A percentile compares a stretch with the other conserved stretches of the same genome.
Evolutionary conservation across 2,888 invertebrate species (phyloP).

Genomic region (Acrobasis repandana): DNA sequence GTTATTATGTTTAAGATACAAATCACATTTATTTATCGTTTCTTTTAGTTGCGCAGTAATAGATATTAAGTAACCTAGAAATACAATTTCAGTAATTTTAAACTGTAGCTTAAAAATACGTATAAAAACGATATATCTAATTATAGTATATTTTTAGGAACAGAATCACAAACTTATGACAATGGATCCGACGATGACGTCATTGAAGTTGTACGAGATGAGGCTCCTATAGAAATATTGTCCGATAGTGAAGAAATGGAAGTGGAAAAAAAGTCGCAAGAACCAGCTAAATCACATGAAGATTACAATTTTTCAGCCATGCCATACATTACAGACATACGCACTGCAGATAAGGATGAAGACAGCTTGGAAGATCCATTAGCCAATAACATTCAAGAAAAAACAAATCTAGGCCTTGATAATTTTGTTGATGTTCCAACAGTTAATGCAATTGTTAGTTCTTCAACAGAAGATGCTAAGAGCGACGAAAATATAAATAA

Average conservation of each 20-base stretch:
- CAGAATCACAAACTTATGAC: constrained; percentile 42
- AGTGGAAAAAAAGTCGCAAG: constrained; percentile 42
- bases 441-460: constrained; percentile 29
- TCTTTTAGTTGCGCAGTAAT: no score
- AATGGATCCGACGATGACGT: constrained; percentile 72
- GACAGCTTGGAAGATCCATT: constrained; percentile 45
- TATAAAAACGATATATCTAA: constrained; percentile 26
- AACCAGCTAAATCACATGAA: constrained; percentile 28
- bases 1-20: no score
- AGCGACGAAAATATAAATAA: constrained; percentile 30
- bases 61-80: no score
- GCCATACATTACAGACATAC: constrained; percentile 38
- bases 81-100: no score
- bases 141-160: constrained; percentile 38
- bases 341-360: constrained; percentile 32
- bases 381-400: constrained; percentile 28
- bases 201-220: constrained; percentile 73
- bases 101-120: no score
- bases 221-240: constrained; percentile 73
- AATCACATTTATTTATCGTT: no score
- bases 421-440: constrained; percentile 29
- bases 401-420: constrained; percentile 30
- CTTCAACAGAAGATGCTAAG: constrained; percentile 28
- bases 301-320: constrained; percentile 43
- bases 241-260: constrained; percentile 72